These are phyloP conservation scores for Bombus cullumanus DNA, from an alignment of 1,140 invertebrate species.

Conservation along the genomic window DNA sequence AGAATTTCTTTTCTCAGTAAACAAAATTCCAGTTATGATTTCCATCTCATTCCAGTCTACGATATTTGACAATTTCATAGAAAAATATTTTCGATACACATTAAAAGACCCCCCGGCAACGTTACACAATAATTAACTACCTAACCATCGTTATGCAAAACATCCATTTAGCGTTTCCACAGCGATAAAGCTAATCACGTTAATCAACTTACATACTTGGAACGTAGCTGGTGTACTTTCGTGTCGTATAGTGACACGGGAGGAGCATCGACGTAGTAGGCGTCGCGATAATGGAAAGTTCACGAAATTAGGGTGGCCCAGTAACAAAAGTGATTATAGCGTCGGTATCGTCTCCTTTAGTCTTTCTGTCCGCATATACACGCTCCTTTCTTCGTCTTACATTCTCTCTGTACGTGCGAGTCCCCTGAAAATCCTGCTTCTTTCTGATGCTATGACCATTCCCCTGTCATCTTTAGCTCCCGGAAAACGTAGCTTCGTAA, in stretches of 20 bases:
- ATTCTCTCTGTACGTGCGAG: no score
- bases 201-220: not conserved
- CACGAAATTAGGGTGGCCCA: not conserved
- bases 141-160: not conserved
- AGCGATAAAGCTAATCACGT: constrained; percentile 11
- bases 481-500: constrained; percentile 67
- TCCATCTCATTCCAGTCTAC: no score
- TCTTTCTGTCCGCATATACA: not conserved
- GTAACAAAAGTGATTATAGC: constrained; percentile 37
- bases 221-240: not conserved
- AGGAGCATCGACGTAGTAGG: not conserved
- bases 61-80: no score
- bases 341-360: constrained; percentile 1
- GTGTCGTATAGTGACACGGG: not conserved
- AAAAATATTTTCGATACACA: no score
- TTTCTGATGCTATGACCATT: constrained; percentile 35
- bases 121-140: not conserved
- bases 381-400: not conserved
- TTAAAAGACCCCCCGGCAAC: no score
- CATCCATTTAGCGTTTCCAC: not conserved
- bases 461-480: constrained; percentile 67
- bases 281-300: not conserved
- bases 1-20: no score
- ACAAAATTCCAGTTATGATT: no score
- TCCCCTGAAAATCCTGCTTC: not conserved